Evolutionary conservation across 2,888 invertebrate genomes (phyloP), one percentile per base, ranked within the genome.

Genomic region (Pyrgus malvae): DNA sequence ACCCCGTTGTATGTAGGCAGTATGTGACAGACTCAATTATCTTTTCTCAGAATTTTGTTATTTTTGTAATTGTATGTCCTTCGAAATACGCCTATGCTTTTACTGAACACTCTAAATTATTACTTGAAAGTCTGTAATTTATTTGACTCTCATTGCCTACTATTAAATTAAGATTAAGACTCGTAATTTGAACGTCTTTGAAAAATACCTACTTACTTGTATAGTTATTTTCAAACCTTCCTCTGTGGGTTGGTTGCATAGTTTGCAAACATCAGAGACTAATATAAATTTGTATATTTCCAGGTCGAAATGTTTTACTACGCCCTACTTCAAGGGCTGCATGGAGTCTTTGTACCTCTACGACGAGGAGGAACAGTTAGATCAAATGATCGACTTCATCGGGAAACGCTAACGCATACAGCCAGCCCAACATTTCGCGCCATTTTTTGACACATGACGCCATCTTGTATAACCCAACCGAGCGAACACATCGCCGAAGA

Each of bases 311-410:
- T 95, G 95, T 91, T 95, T 95, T 91, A 93, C 93, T 78, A 93
- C 93, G 84, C 91, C 93, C 90, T 95, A 93, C 91, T 95, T 95
- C 92, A 93, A 93, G 91, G 95, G 95, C 90, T 95, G 95, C 91
- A 91, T 95, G 91, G 93, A 95, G 91, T 93, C 94, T 83, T 92
- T 95, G 89, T 92, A 94, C 88, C 92, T 95, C 84, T 91, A 91
- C 80, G 94, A 95, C 85, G 95, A 95, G 86, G 93, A 93, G 90
- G 93, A 94, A 81, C 93, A 93, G 86, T 93, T 94, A 90, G 92
- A 92, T 83, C 93, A 94, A 89, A 94, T 95, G 94, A 93, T 94
- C 88, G 94, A 95, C 89, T 94, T 93, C 91, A 92, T 95, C 89
- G 95, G 94, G 80, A 92, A 92, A 84, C 89, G 90, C 80, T 90